Conservation (phyloP, 2,797 vertebrate species). For the Peromyscus aztecus region DNA sequence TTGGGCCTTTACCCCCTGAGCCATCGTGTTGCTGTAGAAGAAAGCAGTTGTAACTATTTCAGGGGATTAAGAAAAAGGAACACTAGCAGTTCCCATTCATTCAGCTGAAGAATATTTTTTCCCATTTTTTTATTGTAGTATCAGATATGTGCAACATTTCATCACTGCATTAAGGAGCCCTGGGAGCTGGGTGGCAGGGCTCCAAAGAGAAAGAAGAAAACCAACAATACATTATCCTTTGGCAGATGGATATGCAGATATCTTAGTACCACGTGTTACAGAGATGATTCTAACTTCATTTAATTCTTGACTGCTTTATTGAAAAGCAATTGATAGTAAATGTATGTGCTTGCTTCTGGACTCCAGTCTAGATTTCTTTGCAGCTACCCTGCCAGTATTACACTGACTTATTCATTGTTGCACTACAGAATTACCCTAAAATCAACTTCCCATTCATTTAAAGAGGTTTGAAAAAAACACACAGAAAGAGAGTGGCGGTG, state of each 20-base stretch:
- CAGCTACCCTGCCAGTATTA: not conserved
- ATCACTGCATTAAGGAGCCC: not conserved
- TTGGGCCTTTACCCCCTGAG: not conserved
- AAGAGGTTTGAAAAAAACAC: not conserved
- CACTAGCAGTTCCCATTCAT: not conserved
- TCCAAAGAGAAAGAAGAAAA: not conserved
- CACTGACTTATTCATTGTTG: not conserved
- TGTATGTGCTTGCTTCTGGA: not conserved
- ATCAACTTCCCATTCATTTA: slow-evolving; percentile 27
- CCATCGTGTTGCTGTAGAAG: not conserved
- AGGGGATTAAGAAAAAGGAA: slow-evolving; percentile 11
- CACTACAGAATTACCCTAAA: slow-evolving; percentile 22
- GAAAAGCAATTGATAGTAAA: slow-evolving; percentile 8
- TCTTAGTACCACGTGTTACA: not conserved
- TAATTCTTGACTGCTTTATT: not conserved
- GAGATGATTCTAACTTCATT: not conserved
- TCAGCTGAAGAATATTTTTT: slow-evolving; percentile 56
- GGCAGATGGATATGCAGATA: not conserved
- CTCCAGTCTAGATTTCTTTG: not conserved
- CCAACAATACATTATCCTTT: not conserved
- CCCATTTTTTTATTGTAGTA: not conserved
- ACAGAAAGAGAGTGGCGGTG: not conserved
- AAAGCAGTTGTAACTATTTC: not conserved
- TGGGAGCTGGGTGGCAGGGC: not conserved
- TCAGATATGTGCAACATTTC: not conserved